Evolutionary conservation across 2,113 vertebrate genomes (phyloP).

Genomic region (Craseonycteris thonglongyai): DNA sequence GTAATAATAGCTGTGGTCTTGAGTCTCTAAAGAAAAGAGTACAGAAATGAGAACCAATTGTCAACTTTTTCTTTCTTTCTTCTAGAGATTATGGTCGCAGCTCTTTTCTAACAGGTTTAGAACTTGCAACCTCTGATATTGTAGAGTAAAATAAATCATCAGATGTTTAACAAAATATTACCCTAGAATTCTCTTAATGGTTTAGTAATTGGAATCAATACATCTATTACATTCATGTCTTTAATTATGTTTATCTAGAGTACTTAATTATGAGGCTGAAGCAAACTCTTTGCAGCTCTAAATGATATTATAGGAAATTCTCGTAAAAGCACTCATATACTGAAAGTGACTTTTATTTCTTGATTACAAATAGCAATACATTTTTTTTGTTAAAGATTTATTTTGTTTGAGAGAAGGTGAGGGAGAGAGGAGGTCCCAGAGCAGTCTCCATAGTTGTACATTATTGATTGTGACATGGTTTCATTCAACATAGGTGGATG

Average conservation of each 20-base stretch:
- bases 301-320: slow-evolving; percentile 52
- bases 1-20: background rate
- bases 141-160: slow-evolving; percentile 71
- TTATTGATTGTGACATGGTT: no score
- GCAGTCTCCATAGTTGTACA: no score
- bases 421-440: no score
- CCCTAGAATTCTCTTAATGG: slow-evolving; percentile 73
- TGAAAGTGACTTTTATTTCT: slow-evolving; percentile 18
- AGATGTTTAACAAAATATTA: slow-evolving; percentile 71
- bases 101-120: slow-evolving; percentile 55
- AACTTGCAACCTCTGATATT: slow-evolving; percentile 30
- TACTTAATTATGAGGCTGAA: slow-evolving; percentile 47
- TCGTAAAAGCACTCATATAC: background rate
- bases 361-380: background rate
- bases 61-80: slow-evolving; percentile 55
- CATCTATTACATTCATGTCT: slow-evolving; percentile 66
- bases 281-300: slow-evolving; percentile 57
- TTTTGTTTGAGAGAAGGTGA: no score
- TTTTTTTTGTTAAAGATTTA: no score
- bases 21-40: background rate
- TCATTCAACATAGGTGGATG: no score
- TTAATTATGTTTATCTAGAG: slow-evolving; percentile 75
- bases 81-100: slow-evolving; percentile 32
- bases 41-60: background rate
- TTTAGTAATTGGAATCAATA: slow-evolving; percentile 74